Percentiles rank a stretch among this genome's conserved stretches.
phyloP scores from a whole-genome alignment of 2,888 invertebrate genomes.

The Hydriomena furcata region DNA sequence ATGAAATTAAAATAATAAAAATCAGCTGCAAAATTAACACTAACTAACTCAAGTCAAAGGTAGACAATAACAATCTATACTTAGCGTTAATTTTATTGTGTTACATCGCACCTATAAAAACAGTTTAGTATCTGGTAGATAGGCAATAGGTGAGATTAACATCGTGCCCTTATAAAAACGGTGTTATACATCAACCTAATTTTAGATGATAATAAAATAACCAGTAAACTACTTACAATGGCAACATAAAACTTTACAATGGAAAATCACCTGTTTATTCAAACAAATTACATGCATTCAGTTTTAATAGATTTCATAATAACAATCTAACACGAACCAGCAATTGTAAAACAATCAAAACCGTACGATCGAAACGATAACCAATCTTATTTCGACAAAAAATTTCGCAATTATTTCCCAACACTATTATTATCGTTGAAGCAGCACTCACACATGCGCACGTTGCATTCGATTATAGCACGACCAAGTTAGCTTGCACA shows the following conservation, averaged over 20 bases:
- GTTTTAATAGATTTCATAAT: constrained; percentile 40
- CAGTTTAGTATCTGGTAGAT: too few relatives aligned
- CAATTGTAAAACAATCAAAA: constrained; percentile 51
- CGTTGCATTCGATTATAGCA: constrained; percentile 62
- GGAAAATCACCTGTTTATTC: constrained; percentile 17
- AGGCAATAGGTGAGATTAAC: constrained; percentile 7
- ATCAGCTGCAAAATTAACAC: too few relatives aligned
- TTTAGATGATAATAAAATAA: constrained; percentile 5
- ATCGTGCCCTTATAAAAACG: constrained; percentile 27
- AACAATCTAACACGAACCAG: constrained; percentile 38
- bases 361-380: constrained; percentile 38
- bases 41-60: too few relatives aligned
- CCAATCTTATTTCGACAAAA: constrained; percentile 63
- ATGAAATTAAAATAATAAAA: too few relatives aligned
- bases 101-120: too few relatives aligned
- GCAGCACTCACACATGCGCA: constrained; percentile 58
- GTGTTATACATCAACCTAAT: constrained; percentile 5
- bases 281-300: constrained; percentile 20
- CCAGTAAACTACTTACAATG: constrained; percentile 2
- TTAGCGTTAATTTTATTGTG: too few relatives aligned
- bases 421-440: constrained; percentile 68
- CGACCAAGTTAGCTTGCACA: constrained; percentile 44
- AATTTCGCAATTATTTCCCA: constrained; percentile 64
- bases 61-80: too few relatives aligned
- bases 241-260: constrained; percentile 7